Evolutionary conservation across 2,888 invertebrate species (phyloP), one percentile per base, ranked within the genome.

Genomic region (Drosophila imparisetae): DNA sequence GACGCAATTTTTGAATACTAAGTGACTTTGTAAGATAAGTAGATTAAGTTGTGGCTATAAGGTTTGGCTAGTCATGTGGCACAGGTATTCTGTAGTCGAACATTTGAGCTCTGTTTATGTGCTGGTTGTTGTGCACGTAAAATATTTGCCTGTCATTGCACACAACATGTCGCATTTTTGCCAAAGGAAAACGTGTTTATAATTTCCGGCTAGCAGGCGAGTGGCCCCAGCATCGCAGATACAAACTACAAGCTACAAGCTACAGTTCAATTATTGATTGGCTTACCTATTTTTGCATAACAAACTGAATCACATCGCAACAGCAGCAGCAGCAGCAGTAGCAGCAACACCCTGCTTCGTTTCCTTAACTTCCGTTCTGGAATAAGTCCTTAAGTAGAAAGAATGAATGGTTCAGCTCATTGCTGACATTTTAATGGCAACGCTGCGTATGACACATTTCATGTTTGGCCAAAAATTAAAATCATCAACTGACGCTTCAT

Each of bases 111-210:
- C 61, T 24, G 30, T 11, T 57, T 38, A 18, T 70, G 60, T 60
- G 34, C 45, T 58, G 61, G 71, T 65, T 66, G 58, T 59, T 74
- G 50, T 81, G 81, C 90, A 90, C 90, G 90, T 90, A 90, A 85
- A 89, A 90, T 83, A 90, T 90, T 90, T 89, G 80, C 81, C 78
- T 90, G 90, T 88, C 90, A 85, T 67, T 80, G 76, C 64, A 71
- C 58, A 73, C 64, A 67, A 72, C 75, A 69, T 81, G 75, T 70
- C 72, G 68, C 78, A 69, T 66, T 75, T 66, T 65, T 64, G 54
- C 58, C 60, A 40, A 42, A 48, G 15, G 24, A 54, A 63, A 75
- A 86, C 81, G 84, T 90, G 83, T 83, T 89, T 87, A 84, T 87
- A 83, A 76, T 81, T 89, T 78, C 68, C 75, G 75, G 62, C 42